Conservation (phyloP, 1,140 invertebrate species). For the Cephus cinctus region DNA sequence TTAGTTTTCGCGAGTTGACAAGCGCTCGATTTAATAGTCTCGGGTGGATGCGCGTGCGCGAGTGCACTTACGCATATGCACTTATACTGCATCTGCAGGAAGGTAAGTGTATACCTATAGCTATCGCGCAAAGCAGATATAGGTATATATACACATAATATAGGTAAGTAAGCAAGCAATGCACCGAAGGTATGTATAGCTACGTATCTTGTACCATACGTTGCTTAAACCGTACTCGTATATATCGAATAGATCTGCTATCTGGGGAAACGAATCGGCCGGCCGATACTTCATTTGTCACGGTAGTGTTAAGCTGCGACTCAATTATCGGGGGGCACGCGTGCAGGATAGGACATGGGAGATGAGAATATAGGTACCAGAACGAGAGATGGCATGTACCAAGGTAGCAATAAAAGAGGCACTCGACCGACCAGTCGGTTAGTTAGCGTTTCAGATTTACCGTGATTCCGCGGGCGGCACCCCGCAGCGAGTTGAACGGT, state of each 20-base stretch:
- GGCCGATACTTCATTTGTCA: conserved; percentile 42
- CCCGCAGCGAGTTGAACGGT: conserved; percentile 27
- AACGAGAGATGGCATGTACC: background rate
- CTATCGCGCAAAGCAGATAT: background rate
- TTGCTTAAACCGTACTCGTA: too few relatives aligned
- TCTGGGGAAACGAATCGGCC: conserved; percentile 37
- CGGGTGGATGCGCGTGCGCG: conserved; percentile 6
- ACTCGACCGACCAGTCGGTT: conserved; percentile 28
- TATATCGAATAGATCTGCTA: conserved; percentile 39
- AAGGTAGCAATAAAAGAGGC: conserved; percentile 25
- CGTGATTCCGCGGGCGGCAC: conserved; percentile 23
- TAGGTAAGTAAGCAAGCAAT: conserved; percentile 9
- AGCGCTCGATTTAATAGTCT: conserved; percentile 35
- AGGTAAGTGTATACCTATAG: too few relatives aligned
- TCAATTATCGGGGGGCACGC: conserved; percentile 34
- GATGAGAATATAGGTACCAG: background rate
- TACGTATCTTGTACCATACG: too few relatives aligned
- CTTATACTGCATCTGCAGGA: background rate
- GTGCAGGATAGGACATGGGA: too few relatives aligned
- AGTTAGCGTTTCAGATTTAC: conserved; percentile 27
- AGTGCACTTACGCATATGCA: conserved; percentile 13
- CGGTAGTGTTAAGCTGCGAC: conserved; percentile 27
- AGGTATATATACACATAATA: background rate
- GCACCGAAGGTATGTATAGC: too few relatives aligned
- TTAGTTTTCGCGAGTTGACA: conserved; percentile 39